Conservation (phyloP, 2,797 vertebrate genomes). For the Xerus rutilus region DNA sequence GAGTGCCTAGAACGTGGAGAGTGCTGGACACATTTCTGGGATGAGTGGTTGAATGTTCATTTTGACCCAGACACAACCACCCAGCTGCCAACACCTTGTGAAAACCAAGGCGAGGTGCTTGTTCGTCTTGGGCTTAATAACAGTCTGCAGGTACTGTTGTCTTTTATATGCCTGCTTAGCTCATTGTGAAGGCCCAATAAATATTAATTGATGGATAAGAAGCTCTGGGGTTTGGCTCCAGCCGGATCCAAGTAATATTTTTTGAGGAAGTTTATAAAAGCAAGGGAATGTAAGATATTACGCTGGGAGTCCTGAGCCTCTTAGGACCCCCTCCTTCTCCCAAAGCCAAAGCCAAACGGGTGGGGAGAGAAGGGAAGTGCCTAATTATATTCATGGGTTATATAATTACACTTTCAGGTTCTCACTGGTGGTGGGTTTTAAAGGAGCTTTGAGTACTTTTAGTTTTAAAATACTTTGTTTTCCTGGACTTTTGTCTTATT, state of each 20-base stretch:
- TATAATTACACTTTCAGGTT: conserved; percentile 73
- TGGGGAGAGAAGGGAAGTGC: conserved; percentile 47
- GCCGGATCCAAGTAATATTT: conserved; percentile 57
- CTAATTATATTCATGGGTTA: conserved; percentile 69
- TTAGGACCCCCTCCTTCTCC: not conserved
- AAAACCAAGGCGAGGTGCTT: conserved; percentile 76
- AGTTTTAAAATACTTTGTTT: conserved; percentile 69
- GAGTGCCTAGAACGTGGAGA: not conserved
- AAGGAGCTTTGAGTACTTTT: conserved; percentile 63
- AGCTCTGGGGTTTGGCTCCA: conserved; percentile 77
- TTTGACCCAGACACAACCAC: conserved; percentile 79
- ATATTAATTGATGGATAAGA: conserved; percentile 82
- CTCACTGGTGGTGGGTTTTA: conserved; percentile 76
- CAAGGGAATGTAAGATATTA: conserved; percentile 36
- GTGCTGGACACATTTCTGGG: conserved; percentile 30
- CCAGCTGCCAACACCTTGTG: conserved; percentile 78
- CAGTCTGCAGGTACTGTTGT: conserved; percentile 78
- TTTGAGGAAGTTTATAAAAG: conserved; percentile 73
- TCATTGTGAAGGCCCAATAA: conserved; percentile 80
- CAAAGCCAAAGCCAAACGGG: conserved; percentile 50
- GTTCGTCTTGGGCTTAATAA: conserved; percentile 76
- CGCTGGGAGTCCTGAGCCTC: conserved; percentile 46
- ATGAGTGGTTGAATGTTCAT: conserved; percentile 64
- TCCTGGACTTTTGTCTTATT: conserved; percentile 54
- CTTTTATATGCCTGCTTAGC: conserved; percentile 83